Evolutionary conservation across 53 echinoderm and acorn worm species (phyloP).

Genomic region (Pentamera pediparva): DNA sequence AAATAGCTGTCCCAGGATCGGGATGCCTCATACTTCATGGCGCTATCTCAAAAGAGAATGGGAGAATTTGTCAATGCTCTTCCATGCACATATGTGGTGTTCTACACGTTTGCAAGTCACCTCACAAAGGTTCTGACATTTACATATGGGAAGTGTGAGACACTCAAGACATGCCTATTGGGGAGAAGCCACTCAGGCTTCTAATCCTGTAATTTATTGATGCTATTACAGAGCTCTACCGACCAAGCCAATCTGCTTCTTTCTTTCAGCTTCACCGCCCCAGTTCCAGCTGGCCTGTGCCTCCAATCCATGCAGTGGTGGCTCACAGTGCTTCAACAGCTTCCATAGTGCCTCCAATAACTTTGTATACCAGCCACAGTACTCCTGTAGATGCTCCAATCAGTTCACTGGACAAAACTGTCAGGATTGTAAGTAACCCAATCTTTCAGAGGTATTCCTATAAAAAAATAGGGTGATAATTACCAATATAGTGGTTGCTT

Average conservation of each 20-base stretch:
- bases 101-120: neutral
- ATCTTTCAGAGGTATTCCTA: no score
- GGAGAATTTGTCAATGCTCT: no score
- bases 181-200: no score
- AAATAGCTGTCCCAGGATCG: no score
- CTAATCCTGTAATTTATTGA: no score
- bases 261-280: neutral
- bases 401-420: conserved; percentile 74
- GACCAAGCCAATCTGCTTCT: no score
- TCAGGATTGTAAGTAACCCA: conserved; percentile 18
- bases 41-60: no score
- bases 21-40: no score
- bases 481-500: no score
- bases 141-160: neutral
- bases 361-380: conserved; percentile 42
- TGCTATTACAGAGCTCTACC: no score
- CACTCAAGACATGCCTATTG: neutral
- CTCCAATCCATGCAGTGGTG: conserved; percentile 25
- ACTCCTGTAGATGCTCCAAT: conserved; percentile 51
- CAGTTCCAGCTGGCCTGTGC: conserved; percentile 30
- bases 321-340: conserved; percentile 42
- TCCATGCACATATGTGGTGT: neutral
- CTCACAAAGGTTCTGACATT: neutral
- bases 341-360: conserved; percentile 35
- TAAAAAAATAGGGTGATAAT: no score